A percentile compares a stretch with the other conserved stretches of the same genome.
These are phyloP conservation scores for Ceratitis capitata DNA, from an alignment of 1,140 invertebrate species.

Conservation along the genomic window DNA sequence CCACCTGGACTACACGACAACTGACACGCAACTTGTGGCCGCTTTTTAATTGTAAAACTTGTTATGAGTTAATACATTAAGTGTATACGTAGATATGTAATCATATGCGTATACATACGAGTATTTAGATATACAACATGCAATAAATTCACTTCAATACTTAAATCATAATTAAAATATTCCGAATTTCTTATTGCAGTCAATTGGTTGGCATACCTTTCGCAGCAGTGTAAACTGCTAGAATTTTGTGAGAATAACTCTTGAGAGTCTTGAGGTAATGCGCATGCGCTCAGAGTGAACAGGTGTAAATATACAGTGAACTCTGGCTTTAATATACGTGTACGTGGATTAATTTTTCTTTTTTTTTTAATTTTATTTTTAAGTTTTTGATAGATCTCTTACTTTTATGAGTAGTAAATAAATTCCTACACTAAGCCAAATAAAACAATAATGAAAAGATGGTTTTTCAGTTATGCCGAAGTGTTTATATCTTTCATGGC, in stretches of 20 bases:
- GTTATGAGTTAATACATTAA: not conserved
- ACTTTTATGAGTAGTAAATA: no score
- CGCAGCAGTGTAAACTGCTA: not conserved
- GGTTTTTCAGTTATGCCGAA: no score
- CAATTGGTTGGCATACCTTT: not conserved
- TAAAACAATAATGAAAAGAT: no score
- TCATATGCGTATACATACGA: not conserved
- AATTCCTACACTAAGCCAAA: no score
- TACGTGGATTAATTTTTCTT: no score
- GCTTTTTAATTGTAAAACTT: not conserved
- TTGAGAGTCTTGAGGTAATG: not conserved
- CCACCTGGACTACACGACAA: not conserved
- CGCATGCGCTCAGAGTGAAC: not conserved
- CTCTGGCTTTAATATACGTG: not conserved
- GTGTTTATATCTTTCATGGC: no score
- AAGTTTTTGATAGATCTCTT: no score
- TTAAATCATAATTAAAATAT: not conserved
- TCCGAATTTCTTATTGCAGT: slow-evolving; percentile 22
- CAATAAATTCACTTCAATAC: not conserved
- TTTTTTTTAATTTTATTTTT: no score
- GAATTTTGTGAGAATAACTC: not conserved
- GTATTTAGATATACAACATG: not conserved
- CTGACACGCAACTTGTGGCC: not conserved
- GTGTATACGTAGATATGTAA: not conserved
- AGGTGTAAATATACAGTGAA: not conserved